phyloP scores from a whole-genome alignment of 2,888 invertebrate species.

The Pinctada fucata region DNA sequence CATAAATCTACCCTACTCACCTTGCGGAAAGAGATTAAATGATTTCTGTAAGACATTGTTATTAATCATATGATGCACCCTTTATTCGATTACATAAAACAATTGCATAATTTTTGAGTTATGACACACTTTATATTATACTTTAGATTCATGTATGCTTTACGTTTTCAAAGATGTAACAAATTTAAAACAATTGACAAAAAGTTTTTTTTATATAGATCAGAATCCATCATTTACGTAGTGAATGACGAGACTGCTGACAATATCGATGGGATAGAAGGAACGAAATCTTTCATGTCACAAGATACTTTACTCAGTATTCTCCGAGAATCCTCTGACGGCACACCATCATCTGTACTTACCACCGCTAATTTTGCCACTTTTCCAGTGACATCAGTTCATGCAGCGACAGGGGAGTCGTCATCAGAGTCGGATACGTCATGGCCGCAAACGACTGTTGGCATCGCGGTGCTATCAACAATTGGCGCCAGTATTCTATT shows the following conservation, averaged over 20 bases:
- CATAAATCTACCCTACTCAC: too few species aligned
- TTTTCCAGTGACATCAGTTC: slow-evolving; percentile 37
- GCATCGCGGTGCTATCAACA: slow-evolving; percentile 37
- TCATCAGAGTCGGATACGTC: slow-evolving; percentile 13
- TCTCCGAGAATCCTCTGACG: slow-evolving; percentile 29
- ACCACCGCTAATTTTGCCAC: slow-evolving; percentile 30
- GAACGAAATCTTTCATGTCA: slow-evolving; percentile 32
- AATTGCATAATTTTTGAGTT: too few species aligned
- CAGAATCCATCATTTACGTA: slow-evolving; percentile 37
- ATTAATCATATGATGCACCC: not conserved
- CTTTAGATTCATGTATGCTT: too few species aligned
- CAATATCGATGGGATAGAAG: slow-evolving; percentile 28
- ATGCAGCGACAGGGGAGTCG: slow-evolving; percentile 19
- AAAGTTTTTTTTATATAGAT: slow-evolving; percentile 14
- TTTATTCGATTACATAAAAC: too few species aligned
- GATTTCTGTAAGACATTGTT: not conserved
- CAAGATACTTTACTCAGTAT: slow-evolving; percentile 25
- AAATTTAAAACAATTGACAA: too few species aligned
- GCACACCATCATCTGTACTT: slow-evolving; percentile 28
- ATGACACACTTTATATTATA: too few species aligned
- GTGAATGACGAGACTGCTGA: slow-evolving; percentile 29
- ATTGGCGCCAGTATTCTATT: slow-evolving; percentile 27
- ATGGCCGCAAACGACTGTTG: slow-evolving; percentile 36
- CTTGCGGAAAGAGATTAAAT: not conserved
- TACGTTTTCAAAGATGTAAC: too few species aligned